Evolutionary conservation across 2,113 vertebrate genomes (phyloP).

Genomic region (Eonycteris spelaea): DNA sequence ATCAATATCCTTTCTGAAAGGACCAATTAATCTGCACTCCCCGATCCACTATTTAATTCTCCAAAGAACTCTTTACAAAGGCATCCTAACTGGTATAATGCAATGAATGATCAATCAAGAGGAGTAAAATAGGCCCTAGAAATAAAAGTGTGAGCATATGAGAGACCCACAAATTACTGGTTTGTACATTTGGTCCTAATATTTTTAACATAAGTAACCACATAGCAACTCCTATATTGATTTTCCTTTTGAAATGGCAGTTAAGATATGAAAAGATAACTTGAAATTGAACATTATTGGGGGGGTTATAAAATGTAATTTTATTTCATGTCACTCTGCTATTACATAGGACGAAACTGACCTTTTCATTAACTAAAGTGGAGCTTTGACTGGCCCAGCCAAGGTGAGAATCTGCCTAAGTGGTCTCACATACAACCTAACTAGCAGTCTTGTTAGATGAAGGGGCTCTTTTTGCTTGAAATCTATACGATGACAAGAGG

Average conservation of each 20-base stretch:
- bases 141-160: not conserved
- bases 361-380: not conserved
- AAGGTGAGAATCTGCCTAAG: not conserved
- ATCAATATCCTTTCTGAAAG: not conserved
- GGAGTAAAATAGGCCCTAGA: not conserved
- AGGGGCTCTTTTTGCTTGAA: not conserved
- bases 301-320: too few relatives aligned
- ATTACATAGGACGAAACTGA: not conserved
- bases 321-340: too few relatives aligned
- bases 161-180: not conserved
- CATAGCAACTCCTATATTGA: not conserved
- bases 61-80: slow-evolving; percentile 12
- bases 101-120: not conserved
- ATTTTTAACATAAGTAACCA: not conserved
- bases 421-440: not conserved
- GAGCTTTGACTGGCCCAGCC: not conserved
- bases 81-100: not conserved
- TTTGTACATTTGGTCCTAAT: not conserved
- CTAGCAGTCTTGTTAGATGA: not conserved
- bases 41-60: not conserved
- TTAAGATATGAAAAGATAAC: not conserved
- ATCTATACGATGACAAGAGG: not conserved
- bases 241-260: not conserved
- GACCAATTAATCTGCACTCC: not conserved
- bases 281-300: not conserved